Evolutionary conservation across 92 coral and sea anemone species (phyloP).

Genomic region (Porites cylindrica): DNA sequence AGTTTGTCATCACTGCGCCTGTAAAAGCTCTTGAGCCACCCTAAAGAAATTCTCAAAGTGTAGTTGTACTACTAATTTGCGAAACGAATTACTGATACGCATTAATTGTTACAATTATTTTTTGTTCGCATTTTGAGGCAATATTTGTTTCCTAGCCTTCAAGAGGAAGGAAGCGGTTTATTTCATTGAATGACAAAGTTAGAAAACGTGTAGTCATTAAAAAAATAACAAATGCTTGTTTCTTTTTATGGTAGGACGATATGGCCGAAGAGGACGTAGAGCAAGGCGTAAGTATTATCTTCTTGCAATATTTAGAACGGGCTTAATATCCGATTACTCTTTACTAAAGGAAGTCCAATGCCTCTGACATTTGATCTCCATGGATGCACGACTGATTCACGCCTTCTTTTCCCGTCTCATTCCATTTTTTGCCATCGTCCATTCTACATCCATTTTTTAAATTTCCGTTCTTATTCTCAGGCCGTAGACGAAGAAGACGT

Average conservation of each 20-base stretch:
- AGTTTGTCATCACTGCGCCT: too few species aligned
- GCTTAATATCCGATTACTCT: neutral
- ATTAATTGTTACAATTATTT: too few species aligned
- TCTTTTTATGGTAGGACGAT: neutral
- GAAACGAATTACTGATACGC: too few species aligned
- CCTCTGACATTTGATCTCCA: too few species aligned
- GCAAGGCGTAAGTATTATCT: slow-evolving; percentile 23
- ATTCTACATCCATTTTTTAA: neutral
- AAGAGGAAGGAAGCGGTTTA: too few species aligned
- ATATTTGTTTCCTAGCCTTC: too few species aligned
- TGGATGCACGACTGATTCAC: neutral
- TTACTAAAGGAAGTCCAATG: too few species aligned
- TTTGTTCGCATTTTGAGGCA: too few species aligned
- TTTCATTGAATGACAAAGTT: too few species aligned
- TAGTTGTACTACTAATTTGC: too few species aligned
- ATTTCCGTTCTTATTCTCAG: neutral
- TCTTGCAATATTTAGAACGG: neutral
- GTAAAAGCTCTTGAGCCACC: too few species aligned
- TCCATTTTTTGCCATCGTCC: neutral
- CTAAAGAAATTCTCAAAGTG: too few species aligned
- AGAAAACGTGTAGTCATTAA: neutral
- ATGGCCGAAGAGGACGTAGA: slow-evolving; percentile 6
- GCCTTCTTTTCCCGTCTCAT: neutral
- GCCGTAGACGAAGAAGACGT: slow-evolving; percentile 31
- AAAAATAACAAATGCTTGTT: neutral